phyloP scores from a whole-genome alignment of 53 echinoderm and acorn worm species.

The Pentamera pediparva region DNA sequence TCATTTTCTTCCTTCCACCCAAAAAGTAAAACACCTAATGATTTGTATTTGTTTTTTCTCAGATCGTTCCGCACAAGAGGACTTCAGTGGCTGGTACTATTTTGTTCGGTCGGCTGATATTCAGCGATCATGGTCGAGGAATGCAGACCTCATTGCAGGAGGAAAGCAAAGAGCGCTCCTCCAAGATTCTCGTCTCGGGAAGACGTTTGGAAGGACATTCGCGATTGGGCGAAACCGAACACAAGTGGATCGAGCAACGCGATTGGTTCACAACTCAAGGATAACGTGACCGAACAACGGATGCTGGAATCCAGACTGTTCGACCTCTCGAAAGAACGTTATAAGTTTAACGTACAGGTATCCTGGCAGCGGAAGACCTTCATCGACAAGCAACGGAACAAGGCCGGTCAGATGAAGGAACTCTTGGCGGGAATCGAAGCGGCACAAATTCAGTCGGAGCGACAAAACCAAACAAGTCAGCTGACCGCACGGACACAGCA shows the following conservation, averaged over 20 bases:
- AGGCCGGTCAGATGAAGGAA: slow-evolving; percentile 90
- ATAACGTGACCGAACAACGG: slow-evolving; percentile 95
- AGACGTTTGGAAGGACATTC: slow-evolving; percentile 87
- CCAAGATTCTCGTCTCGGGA: slow-evolving; percentile 67
- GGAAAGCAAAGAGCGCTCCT: slow-evolving; percentile 73
- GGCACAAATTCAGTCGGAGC: slow-evolving; percentile 22
- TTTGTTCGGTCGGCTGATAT: not conserved
- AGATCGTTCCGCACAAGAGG: too few relatives aligned
- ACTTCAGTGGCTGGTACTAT: too few relatives aligned
- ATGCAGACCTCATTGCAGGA: not conserved
- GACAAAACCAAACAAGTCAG: slow-evolving; percentile 42
- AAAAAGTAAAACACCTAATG: too few relatives aligned
- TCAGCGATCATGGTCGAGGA: not conserved
- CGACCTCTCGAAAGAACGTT: slow-evolving; percentile 90
- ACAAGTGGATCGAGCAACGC: slow-evolving; percentile 48
- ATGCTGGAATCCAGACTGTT: slow-evolving; percentile 76
- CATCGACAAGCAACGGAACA: slow-evolving; percentile 76
- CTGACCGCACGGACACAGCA: slow-evolving; percentile 49
- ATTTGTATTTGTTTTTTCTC: too few relatives aligned
- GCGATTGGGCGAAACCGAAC: slow-evolving; percentile 84
- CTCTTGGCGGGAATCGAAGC: slow-evolving; percentile 50
- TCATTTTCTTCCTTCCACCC: too few relatives aligned
- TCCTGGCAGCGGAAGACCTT: slow-evolving; percentile 97
- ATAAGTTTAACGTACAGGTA: slow-evolving; percentile 94
- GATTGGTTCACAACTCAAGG: slow-evolving; percentile 89